phyloP scores from a whole-genome alignment of 2,888 invertebrate species.

The Thysanoteuthis rhombus region DNA sequence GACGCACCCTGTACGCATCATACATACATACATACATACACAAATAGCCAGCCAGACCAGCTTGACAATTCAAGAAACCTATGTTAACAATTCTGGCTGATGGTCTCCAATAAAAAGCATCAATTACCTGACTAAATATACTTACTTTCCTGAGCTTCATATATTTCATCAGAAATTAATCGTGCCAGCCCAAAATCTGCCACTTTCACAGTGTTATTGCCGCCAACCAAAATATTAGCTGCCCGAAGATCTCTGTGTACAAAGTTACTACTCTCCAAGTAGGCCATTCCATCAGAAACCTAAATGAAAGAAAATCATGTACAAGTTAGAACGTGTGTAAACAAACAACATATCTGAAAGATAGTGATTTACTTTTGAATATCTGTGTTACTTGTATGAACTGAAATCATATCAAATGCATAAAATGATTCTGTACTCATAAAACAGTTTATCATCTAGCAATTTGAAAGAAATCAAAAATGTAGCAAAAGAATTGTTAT shows the following conservation, averaged over 20 bases:
- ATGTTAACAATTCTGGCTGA: too few species aligned
- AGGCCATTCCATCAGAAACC: conserved; percentile 67
- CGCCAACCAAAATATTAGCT: conserved; percentile 67
- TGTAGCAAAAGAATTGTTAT: too few species aligned
- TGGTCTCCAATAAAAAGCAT: too few species aligned
- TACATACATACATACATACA: too few species aligned
- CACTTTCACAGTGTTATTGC: conserved; percentile 64
- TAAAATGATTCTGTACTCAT: too few species aligned
- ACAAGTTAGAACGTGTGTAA: not conserved
- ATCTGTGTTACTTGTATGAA: not conserved
- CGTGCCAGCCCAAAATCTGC: conserved; percentile 68
- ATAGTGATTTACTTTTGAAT: not conserved
- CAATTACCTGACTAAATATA: not conserved
- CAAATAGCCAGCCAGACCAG: too few species aligned
- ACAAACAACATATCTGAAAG: not conserved
- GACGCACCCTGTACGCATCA: too few species aligned
- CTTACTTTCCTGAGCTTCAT: conserved; percentile 58
- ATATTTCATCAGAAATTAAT: conserved; percentile 59
- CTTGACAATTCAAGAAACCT: too few species aligned
- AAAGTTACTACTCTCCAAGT: conserved; percentile 64
- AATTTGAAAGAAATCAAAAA: too few species aligned
- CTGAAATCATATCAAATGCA: not conserved
- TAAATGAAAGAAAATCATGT: conserved; percentile 36
- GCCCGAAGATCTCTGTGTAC: conserved; percentile 67
- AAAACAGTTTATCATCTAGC: too few species aligned